These are phyloP conservation scores for Lasiurus borealis DNA, from an alignment of 2,113 vertebrate genomes.

Conservation along the genomic window DNA sequence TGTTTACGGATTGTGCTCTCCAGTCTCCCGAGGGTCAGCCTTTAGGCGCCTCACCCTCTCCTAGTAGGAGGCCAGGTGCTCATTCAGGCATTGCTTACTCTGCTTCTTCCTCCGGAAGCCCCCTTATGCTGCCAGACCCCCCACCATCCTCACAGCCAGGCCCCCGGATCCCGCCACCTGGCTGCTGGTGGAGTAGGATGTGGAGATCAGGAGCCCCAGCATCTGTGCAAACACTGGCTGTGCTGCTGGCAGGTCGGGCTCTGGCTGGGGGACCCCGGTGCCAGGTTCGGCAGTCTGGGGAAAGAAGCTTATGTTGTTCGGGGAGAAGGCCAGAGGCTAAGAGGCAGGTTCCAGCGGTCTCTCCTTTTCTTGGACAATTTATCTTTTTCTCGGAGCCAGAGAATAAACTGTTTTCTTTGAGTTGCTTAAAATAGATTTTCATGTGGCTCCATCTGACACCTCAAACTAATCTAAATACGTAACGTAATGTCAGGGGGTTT, in stretches of 20 bases:
- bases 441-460: neutral
- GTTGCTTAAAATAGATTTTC: constrained; percentile 47
- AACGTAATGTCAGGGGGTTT: neutral
- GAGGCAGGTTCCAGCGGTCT: neutral
- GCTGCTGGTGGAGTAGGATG: constrained; percentile 77
- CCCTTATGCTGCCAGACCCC: neutral
- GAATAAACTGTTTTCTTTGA: neutral
- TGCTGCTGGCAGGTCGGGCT: neutral
- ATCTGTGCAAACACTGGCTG: constrained; percentile 89
- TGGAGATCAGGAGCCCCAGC: constrained; percentile 91
- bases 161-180: constrained; percentile 77
- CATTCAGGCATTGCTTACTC: neutral
- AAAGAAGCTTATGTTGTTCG: constrained; percentile 83
- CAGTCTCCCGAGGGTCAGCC: neutral
- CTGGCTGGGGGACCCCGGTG: constrained; percentile 64
- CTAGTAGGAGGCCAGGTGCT: neutral
- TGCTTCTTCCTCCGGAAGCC: neutral
- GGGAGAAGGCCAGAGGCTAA: neutral
- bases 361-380: neutral
- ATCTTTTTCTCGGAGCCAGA: constrained; percentile 13
- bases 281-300: constrained; percentile 63
- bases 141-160: neutral
- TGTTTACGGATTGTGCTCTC: neutral
- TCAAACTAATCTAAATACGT: neutral
- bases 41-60: neutral